A percentile compares a stretch with the other conserved stretches of the same genome.
Conservation (phyloP, 2,113 vertebrate species). For the Melanostigma gelatinosum region DNA sequence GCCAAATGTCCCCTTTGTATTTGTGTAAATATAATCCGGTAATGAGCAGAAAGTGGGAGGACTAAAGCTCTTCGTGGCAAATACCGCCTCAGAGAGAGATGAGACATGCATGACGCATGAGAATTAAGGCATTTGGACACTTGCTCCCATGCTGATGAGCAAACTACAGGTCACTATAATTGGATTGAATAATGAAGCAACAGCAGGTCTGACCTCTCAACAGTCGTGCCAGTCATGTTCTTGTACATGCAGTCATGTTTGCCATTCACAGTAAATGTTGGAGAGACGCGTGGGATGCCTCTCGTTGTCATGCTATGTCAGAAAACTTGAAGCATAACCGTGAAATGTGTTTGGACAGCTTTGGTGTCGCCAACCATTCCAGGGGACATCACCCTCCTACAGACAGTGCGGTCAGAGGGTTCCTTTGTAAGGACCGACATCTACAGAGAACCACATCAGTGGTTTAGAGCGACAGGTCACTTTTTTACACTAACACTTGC, state of each 20-base stretch:
- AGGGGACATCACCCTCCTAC: constrained; percentile 60
- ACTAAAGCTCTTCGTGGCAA: constrained; percentile 11
- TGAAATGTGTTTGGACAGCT: constrained; percentile 77
- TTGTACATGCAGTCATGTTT: constrained; percentile 53
- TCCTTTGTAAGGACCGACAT: constrained; percentile 55
- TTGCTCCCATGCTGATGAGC: constrained; percentile 21
- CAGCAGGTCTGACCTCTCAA: constrained; percentile 20
- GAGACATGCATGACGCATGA: constrained; percentile 15
- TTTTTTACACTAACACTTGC: constrained; percentile 50
- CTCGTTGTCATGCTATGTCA: constrained; percentile 64
- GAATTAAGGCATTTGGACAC: constrained; percentile 26
- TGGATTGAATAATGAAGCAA: constrained; percentile 25
- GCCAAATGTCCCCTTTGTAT: constrained; percentile 5
- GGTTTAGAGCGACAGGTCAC: constrained; percentile 55
- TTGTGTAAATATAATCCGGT: constrained; percentile 21
- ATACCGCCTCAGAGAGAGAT: constrained; percentile 27
- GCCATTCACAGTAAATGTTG: constrained; percentile 62
- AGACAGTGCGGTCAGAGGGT: constrained; percentile 51
- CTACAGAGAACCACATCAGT: constrained; percentile 45
- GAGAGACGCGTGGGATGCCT: constrained; percentile 67
- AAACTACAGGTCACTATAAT: neutral
- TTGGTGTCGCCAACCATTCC: constrained; percentile 71
- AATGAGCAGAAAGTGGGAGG: constrained; percentile 1
- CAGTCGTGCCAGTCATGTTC: constrained; percentile 27
- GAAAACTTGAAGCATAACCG: constrained; percentile 55